These are phyloP conservation scores for Acinonyx jubatus DNA, from an alignment of 2,113 vertebrate species.

Conservation along the genomic window DNA sequence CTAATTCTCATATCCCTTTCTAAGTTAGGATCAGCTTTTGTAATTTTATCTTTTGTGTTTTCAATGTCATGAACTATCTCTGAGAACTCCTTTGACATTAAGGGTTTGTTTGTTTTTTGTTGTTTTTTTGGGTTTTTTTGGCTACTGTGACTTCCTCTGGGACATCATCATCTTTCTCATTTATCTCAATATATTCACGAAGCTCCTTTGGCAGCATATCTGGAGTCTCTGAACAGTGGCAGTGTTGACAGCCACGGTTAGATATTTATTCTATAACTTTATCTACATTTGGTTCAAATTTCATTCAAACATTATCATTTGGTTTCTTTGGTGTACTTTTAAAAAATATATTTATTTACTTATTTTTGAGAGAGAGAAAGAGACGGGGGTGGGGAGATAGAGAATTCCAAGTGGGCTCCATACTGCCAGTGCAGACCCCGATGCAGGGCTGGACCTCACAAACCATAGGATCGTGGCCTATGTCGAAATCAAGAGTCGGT, in stretches of 20 bases:
- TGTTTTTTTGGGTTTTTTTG: not conserved
- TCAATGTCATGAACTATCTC: not conserved
- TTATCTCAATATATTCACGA: not conserved
- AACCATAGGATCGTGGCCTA: no score
- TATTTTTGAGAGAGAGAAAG: no score
- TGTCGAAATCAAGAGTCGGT: no score
- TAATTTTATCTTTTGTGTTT: not conserved
- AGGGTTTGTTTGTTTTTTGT: not conserved
- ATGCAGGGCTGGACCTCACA: no score
- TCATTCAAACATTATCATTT: not conserved
- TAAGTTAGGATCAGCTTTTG: not conserved
- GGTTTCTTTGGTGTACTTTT: no score
- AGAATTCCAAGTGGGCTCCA: no score
- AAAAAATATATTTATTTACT: no score
- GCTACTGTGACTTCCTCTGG: not conserved
- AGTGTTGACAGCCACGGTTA: not conserved
- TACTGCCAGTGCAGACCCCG: no score
- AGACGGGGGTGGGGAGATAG: no score
- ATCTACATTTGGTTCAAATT: not conserved
- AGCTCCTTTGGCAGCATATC: not conserved
- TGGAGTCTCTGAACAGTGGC: not conserved
- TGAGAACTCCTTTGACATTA: not conserved
- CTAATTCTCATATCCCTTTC: not conserved
- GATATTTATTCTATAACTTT: not conserved
- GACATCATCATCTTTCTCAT: not conserved